Percentiles rank a stretch among this genome's conserved stretches.
Evolutionary conservation across 2,888 invertebrate species (phyloP).

Genomic region (Trachelus iudaicus): DNA sequence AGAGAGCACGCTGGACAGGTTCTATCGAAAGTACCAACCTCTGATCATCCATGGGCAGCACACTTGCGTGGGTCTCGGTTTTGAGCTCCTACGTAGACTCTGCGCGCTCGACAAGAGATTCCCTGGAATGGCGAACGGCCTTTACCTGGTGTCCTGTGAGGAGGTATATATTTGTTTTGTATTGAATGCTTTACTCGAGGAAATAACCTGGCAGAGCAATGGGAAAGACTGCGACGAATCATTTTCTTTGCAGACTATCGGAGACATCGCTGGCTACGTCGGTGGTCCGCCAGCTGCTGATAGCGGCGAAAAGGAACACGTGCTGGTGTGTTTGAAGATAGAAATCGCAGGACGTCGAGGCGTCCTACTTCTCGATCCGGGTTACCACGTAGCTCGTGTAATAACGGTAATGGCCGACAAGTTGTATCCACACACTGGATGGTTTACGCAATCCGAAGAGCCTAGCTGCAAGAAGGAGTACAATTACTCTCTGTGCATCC

Average conservation of each 20-base stretch:
- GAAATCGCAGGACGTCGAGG: conserved; percentile 80
- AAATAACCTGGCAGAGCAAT: background rate
- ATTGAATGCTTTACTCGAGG: background rate
- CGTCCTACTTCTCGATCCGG: conserved; percentile 86
- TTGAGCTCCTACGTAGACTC: conserved; percentile 80
- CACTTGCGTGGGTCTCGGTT: conserved; percentile 90
- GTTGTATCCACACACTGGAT: conserved; percentile 87
- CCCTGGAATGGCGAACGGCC: conserved; percentile 74
- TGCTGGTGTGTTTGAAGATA: conserved; percentile 82
- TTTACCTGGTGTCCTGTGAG: conserved; percentile 87
- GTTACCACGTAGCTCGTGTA: conserved; percentile 88
- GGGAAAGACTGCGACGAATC: background rate
- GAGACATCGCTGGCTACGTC: conserved; percentile 64
- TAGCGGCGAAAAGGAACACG: conserved; percentile 87
- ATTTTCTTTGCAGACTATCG: conserved; percentile 59
- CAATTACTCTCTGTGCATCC: conserved; percentile 79
- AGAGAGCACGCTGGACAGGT: conserved; percentile 75
- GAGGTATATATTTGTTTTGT: conserved; percentile 70
- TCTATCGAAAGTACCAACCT: conserved; percentile 82
- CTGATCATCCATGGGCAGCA: conserved; percentile 82
- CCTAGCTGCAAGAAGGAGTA: conserved; percentile 83
- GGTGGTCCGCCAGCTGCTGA: conserved; percentile 67
- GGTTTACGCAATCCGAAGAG: conserved; percentile 87
- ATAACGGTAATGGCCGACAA: conserved; percentile 89
- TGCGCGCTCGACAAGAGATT: conserved; percentile 73